These are phyloP conservation scores for Eupleurogrammus muticus DNA, from an alignment of 2,797 vertebrate genomes.

Conservation along the genomic window DNA sequence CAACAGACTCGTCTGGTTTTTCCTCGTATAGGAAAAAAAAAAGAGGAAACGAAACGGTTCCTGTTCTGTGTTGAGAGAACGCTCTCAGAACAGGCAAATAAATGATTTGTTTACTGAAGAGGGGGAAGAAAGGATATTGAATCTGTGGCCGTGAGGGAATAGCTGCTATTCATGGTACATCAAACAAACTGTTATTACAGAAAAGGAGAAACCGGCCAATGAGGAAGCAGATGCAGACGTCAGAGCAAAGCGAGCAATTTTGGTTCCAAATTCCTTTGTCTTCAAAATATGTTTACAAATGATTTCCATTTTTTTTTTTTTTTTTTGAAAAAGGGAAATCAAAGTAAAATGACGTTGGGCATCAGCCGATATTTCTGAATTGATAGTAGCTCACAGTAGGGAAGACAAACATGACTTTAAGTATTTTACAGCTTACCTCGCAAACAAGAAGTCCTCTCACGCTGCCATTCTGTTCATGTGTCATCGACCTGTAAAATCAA, in stretches of 20 bases:
- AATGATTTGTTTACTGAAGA: constrained; percentile 72
- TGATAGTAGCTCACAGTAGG: no score
- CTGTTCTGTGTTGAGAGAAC: constrained; percentile 37
- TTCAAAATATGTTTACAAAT: neutral
- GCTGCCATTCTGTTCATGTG: neutral
- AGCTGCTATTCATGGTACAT: constrained; percentile 58
- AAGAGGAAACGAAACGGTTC: constrained; percentile 67
- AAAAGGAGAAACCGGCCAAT: neutral
- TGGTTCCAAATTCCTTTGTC: constrained; percentile 25
- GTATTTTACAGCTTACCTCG: neutral
- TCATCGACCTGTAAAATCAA: no score
- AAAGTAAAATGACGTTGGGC: neutral
- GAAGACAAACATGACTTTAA: neutral
- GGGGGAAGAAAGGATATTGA: constrained; percentile 72
- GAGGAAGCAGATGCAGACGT: constrained; percentile 2
- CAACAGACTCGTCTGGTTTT: constrained; percentile 6
- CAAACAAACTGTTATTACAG: constrained; percentile 54
- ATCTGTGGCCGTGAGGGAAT: constrained; percentile 38
- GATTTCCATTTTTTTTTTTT: no score
- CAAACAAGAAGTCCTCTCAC: neutral
- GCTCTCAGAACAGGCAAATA: constrained; percentile 49
- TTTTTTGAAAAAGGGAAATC: neutral
- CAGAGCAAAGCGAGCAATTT: constrained; percentile 10
- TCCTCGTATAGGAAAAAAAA: constrained; percentile 41
- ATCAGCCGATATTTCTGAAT: neutral